A percentile compares a stretch with the other conserved stretches of the same genome.
These are phyloP conservation scores for Stictocephala bisonia DNA, from an alignment of 2,888 invertebrate species.

Conservation along the genomic window DNA sequence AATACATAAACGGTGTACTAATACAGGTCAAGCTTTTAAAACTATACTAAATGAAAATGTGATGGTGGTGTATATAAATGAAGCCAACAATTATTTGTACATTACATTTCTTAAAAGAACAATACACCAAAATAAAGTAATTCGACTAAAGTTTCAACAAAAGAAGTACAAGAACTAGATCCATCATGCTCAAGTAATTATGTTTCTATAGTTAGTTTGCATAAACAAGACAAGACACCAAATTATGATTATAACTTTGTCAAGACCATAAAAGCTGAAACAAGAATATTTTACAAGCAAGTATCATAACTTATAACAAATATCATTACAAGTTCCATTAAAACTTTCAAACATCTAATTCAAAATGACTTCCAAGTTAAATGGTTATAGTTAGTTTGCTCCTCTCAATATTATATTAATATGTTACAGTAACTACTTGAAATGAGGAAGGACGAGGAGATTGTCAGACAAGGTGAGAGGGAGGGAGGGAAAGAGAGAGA, in stretches of 20 bases:
- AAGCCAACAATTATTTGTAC: too few species aligned
- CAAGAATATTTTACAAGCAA: not conserved
- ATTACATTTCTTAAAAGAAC: too few species aligned
- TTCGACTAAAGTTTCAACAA: too few species aligned
- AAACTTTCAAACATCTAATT: not conserved
- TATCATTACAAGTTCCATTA: constrained; percentile 1
- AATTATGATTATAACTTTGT: not conserved
- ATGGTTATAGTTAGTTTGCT: not conserved
- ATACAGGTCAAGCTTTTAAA: too few species aligned
- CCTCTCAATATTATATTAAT: not conserved
- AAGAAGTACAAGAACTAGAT: too few species aligned
- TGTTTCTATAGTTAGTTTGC: too few species aligned
- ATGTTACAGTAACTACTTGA: constrained; percentile 15
- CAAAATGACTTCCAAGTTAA: constrained; percentile 1
- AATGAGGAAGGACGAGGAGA: constrained; percentile 4
- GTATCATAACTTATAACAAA: not conserved
- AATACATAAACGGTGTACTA: too few species aligned
- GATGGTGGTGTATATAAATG: too few species aligned
- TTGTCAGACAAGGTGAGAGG: too few species aligned
- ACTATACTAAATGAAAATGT: too few species aligned
- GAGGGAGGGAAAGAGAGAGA: not conserved
- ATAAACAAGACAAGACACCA: not conserved
- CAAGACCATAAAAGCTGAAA: not conserved
- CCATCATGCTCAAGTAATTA: too few species aligned
- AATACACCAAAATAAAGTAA: too few species aligned